phyloP scores from a whole-genome alignment of 2,888 invertebrate genomes.

The Neuroscelio doddi region DNA sequence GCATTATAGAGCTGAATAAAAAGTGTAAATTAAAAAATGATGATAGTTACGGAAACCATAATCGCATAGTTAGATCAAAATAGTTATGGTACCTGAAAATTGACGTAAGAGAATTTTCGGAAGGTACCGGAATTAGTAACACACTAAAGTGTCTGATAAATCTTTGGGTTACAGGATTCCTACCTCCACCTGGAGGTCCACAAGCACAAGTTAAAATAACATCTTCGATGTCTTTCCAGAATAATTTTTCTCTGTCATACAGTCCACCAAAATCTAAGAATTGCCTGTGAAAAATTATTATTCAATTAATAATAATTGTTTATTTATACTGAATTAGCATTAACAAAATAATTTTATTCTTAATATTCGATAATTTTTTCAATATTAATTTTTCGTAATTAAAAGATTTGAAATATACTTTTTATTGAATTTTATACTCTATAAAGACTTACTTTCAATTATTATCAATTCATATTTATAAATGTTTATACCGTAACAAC shows the following conservation, averaged over 20 bases:
- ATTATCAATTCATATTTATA: too few relatives aligned
- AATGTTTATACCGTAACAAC: conserved; percentile 85
- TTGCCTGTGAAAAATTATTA: conserved; percentile 74
- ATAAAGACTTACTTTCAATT: too few relatives aligned
- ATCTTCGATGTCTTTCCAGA: conserved; percentile 91
- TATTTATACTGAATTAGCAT: too few relatives aligned
- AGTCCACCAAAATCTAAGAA: conserved; percentile 85
- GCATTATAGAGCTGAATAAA: conserved; percentile 78
- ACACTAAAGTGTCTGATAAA: conserved; percentile 93
- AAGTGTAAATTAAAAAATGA: neutral
- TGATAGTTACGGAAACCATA: too few relatives aligned
- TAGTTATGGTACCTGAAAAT: conserved; percentile 77
- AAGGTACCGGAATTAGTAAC: conserved; percentile 87
- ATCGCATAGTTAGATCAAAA: too few relatives aligned
- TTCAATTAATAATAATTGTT: too few relatives aligned
- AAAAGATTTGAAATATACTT: too few relatives aligned
- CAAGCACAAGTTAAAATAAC: conserved; percentile 88
- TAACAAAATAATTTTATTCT: too few relatives aligned
- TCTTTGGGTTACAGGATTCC: conserved; percentile 87
- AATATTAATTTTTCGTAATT: conserved; percentile 1
- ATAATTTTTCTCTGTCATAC: conserved; percentile 90
- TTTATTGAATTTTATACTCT: too few relatives aligned
- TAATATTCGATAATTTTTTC: too few relatives aligned
- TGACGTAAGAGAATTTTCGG: conserved; percentile 81
- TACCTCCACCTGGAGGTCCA: conserved; percentile 92